Evolutionary conservation across 2,888 invertebrate species (phyloP), one percentile per base, ranked within the genome.

Genomic region (Drosophila yooni): DNA sequence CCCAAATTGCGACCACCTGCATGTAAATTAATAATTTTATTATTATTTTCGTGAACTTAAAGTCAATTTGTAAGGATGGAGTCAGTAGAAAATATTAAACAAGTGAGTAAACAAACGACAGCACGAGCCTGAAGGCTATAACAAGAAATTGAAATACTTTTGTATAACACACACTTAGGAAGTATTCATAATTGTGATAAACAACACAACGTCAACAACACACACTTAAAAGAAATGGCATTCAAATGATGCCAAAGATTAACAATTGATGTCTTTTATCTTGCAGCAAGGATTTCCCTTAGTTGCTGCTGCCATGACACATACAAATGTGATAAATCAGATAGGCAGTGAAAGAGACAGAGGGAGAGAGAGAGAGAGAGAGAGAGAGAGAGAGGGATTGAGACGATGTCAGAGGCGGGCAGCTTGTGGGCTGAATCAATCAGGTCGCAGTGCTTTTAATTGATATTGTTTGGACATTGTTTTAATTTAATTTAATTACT

Each of bases 401-500:
- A 64, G 67, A 58, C 25, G 46, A 25, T 46, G 25, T 25, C 25
- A 65, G 62, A 56, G 60, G 69, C 53, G 48, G 66, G 36, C 58
- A 52, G 29, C 64, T 62, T 60, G 65, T 64, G 71, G 65, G 58
- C 74, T 70, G 74, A 52, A 79, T 83, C 88, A 83, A 83, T 83
- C 88, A 86, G 76, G 65, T 66, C 54, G 71, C 76, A 40, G 60
- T 66, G 70, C 76, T 76, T 76, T 89, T 89, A 81, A 84, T 84
- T 84, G 89, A 84, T 83, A 81, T 83, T 81, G 84, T 74, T 79
- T 69, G 76, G 74, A 67, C 79, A 76, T 76, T 83, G 81, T 79
- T 89, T 89, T 89, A 89, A 83, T 84, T 84, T 76, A 86, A 74
- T 83, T 80, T 66, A 85, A 82, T 59, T 43, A 5, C 13, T 50